Evolutionary conservation across 64 coral and sea anemone genomes (phyloP).

Genomic region (Pocillopora damicornis): DNA sequence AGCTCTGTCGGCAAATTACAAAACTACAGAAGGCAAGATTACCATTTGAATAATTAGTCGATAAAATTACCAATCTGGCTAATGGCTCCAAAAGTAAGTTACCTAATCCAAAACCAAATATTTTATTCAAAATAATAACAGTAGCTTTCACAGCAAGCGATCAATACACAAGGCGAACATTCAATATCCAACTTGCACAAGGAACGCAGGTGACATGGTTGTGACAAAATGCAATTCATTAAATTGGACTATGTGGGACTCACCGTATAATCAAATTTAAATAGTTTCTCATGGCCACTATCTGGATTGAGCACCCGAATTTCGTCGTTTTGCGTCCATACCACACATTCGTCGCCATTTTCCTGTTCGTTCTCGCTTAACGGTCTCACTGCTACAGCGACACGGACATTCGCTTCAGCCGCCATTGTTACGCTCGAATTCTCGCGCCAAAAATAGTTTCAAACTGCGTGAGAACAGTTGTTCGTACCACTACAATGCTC

Average conservation of each 20-base stretch:
- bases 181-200: not conserved
- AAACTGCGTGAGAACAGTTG: not conserved
- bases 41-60: conserved; percentile 16
- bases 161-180: not conserved
- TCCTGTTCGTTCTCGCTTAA: conserved; percentile 37
- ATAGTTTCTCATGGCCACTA: conserved; percentile 25
- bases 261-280: conserved; percentile 62
- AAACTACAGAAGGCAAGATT: not conserved
- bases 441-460: conserved; percentile 52
- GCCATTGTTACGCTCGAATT: conserved; percentile 50
- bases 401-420: conserved; percentile 15
- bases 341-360: conserved; percentile 29
- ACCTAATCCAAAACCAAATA: not conserved
- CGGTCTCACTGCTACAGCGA: conserved; percentile 39
- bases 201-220: not conserved
- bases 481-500: conserved; percentile 8
- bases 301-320: conserved; percentile 47
- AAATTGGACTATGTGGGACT: not conserved
- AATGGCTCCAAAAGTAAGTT: not conserved
- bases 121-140: not conserved
- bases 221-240: too few relatives aligned
- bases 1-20: not conserved
- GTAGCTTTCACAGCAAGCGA: not conserved
- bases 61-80: conserved; percentile 10
- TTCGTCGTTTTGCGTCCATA: conserved; percentile 32